Evolutionary conservation across 2,797 vertebrate species (phyloP), one percentile per base, ranked within the genome.

Genomic region (Ibycter americanus): DNA sequence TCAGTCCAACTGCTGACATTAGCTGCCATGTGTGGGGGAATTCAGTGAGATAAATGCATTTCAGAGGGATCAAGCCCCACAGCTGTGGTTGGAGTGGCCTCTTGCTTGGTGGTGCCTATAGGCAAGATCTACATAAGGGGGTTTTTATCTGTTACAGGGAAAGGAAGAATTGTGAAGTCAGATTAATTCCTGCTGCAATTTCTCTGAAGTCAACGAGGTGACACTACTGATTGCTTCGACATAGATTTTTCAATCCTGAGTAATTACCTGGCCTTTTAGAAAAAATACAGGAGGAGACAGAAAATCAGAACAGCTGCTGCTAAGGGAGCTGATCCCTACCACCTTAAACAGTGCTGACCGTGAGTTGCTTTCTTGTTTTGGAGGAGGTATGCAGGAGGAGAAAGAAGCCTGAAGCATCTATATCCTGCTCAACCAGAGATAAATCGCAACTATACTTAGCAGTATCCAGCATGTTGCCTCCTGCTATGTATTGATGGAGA

Each of bases 211-310:
- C 93, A 95, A 70, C 1, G 5, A 92, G 82, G 61, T 94, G 91
- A 90, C 82, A 66, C 36, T 78, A n/a, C 62, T 77, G 82, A 90
- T 96, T 82, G 83, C 51, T 76, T 89, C 90, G 73, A 90, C 85
- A 86, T 72, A 84, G 83, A 82, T 94, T 96, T 95, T 82, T 90
- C 1, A 29, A 40, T 87, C 47, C 63, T 73, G 38, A 90, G 66
- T 76, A 93, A 93, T 95, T 91, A 68, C 62, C 58, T 73, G 32
- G 80, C 16, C 51, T 78, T 95, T 88, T 42, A 76, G 36, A 46
- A 84, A 68, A 93, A 82, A 46, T 51, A 36, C 38, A 58, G 15
- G 26, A 74, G 25, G 21, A 88, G 58, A 81, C 15, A 91, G 66
- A 78, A 92, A 93, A 87, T 59, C 58, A 49, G 80, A 88, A 31